Base-by-base conservation (phyloP, 2,113 vertebrate species). In the Oryzias javanicus region DNA sequence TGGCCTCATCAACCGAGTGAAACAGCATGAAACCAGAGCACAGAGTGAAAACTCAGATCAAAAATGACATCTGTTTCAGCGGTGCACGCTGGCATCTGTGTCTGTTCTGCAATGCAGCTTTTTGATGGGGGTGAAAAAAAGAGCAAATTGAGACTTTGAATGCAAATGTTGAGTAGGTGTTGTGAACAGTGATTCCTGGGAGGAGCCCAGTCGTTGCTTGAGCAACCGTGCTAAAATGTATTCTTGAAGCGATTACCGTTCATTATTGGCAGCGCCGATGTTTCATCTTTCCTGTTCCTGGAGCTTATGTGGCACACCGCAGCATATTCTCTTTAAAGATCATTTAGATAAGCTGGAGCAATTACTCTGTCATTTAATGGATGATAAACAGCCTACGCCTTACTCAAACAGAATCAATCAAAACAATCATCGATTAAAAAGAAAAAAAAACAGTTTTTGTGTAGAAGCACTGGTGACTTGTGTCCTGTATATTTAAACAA, bases 51-150 rank as follows among this genome's bases (percentile, higher is more conserved):
- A 66, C 62, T 68, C 62, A 78, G 74, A 42, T 82, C 84, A 88
- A 82, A 86, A 82, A 90, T 86, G 72, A 90, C 77, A 84, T 64
- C 60, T 53, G 7, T 65, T 57, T 35, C 35, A 35, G 35, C 10
- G 12, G 10, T 35, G 35, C 35, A 12, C 10, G 35, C 8, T 12
- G 7, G 2, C 46, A 47, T 19, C 46, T 67, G 63, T 70, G 59
- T 76, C 61, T 64, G 35, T 65, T 75, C 44, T 74, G 83, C 49
- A 42, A 82, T 72, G 59, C 67, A 65, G 42, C 57, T 44, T 67
- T 69, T 63, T 35, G 46, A 82, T 29, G 77, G 69, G 77, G 69
- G 35, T 55, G 54, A 72, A 73, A 77, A 60, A 78, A 66, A 75
- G 56, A 58, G 53, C 22, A 61, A 81, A 85, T 83, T 73, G 69